These are phyloP conservation scores for Euzetes globulus DNA, from an alignment of 2,888 invertebrate species.

Conservation along the genomic window DNA sequence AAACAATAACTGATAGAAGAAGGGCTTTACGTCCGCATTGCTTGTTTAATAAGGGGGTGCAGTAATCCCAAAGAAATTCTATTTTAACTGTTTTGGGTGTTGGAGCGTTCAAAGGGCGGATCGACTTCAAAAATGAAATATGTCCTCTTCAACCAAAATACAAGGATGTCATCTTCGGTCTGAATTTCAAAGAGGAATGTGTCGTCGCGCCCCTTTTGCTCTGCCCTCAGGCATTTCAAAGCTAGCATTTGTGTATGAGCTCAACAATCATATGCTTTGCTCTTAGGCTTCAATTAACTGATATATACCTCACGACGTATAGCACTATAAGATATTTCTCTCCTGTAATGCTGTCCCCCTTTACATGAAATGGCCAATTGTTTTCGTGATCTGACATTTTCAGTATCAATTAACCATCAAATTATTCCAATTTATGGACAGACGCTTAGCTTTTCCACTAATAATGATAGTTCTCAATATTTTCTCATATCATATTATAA, in stretches of 20 bases:
- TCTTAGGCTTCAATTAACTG: slow-evolving; percentile 15
- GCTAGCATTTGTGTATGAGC: neutral
- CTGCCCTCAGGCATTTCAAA: neutral
- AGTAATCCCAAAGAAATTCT: neutral
- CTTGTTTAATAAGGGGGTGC: slow-evolving; percentile 23
- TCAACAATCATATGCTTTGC: slow-evolving; percentile 5
- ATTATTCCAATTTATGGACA: no score
- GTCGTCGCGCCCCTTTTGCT: neutral
- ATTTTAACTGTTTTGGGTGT: slow-evolving; percentile 13
- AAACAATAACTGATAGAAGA: neutral
- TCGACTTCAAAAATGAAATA: neutral
- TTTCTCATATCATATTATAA: no score
- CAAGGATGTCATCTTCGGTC: slow-evolving; percentile 18
- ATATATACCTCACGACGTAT: slow-evolving; percentile 10
- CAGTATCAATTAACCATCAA: no score
- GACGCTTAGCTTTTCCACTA: no score
- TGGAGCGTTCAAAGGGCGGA: slow-evolving; percentile 4
- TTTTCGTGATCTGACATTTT: neutral
- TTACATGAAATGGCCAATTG: neutral
- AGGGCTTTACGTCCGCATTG: slow-evolving; percentile 22
- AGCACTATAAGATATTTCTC: neutral
- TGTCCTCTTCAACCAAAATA: slow-evolving; percentile 2
- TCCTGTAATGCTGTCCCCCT: neutral
- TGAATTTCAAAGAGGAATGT: neutral
- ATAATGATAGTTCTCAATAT: no score